Evolutionary conservation across 1,140 invertebrate species (phyloP), one percentile per base, ranked within the genome.

Genomic region (Papilio dardanus): DNA sequence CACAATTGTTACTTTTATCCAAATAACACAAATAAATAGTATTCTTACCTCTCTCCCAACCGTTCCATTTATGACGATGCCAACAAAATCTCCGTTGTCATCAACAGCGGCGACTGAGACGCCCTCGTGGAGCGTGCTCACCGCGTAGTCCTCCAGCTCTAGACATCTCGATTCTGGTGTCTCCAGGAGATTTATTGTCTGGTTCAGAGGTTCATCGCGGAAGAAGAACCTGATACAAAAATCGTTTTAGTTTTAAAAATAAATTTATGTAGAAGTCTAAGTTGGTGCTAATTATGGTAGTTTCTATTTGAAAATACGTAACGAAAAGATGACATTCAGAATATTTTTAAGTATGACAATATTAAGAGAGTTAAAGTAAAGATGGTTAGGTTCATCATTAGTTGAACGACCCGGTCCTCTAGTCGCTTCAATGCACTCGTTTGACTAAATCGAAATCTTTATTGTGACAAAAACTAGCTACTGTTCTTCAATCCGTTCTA

Each of bases 161-260:
- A 81, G 4, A 80, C 96, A 96, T 7, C 94, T 94, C n/a, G 94
- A 95, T n/a, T 95, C 93, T 21, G 95, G 94, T 2, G 94, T 94
- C 10, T 95, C 95, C 76, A 96, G 90, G 0, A 96, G 85, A 50
- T 94, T 86, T 21, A 96, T 94, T 42, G 89, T 93, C 4, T 95
- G 86, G 86, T 96, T 96, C n/a, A 96, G 88, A 0, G 96, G 96
- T 81, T 97, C 96, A 75, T 97, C 96, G 16, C 94, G 94, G 92
- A 96, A 96, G 93, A 97, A 97, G 84, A 87, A 92, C 58, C 91
- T 92, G 94, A 94, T 31, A 66, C 12, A 31, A 37, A 33, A 58
- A 54, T 0, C n/a, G 5, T 24, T 24, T 54, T 54, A 21, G 21
- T 24, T 21, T 7, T 7, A 50, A 50, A 19, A n/a, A 46, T 16